A percentile compares a stretch with the other conserved stretches of the same genome.
Conservation (phyloP, 1,140 invertebrate genomes). For the Aphelenchoides avenae region DNA sequence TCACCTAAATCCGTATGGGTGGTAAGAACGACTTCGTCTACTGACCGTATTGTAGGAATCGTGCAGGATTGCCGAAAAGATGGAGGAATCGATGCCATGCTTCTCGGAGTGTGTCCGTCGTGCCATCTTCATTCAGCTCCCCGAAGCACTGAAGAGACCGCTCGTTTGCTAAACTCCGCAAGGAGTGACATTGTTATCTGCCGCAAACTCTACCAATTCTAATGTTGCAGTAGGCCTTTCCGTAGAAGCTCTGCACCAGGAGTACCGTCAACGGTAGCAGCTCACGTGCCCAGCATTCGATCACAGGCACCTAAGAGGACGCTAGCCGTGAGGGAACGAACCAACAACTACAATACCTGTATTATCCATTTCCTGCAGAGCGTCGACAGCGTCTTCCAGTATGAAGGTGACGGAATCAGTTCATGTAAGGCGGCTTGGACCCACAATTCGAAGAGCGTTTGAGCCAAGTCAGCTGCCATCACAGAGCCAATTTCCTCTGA, state of each 20-base stretch:
- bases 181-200: not conserved
- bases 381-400: constrained; percentile 51
- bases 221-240: constrained; percentile 35
- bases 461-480: constrained; percentile 30
- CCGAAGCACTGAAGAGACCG: constrained; percentile 7
- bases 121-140: not conserved
- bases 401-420: constrained; percentile 47
- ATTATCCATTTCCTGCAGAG: constrained; percentile 43
- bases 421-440: constrained; percentile 42
- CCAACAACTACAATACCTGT: constrained; percentile 33
- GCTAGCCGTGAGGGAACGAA: not conserved
- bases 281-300: constrained; percentile 53
- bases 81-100: constrained; percentile 38
- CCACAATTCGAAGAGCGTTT: constrained; percentile 49
- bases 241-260: constrained; percentile 43
- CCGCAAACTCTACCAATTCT: constrained; percentile 32
- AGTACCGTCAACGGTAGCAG: constrained; percentile 47
- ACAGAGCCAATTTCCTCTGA: constrained; percentile 31
- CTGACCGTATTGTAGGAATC: constrained; percentile 30
- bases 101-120: constrained; percentile 16
- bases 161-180: constrained; percentile 3
- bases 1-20: constrained; percentile 5
- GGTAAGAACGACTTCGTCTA: constrained; percentile 9
- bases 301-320: constrained; percentile 48
- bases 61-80: constrained; percentile 44